Percentiles rank a stretch among this genome's conserved stretches.
phyloP scores from a whole-genome alignment of 1,140 invertebrate species.

The Calliphora vicina region DNA sequence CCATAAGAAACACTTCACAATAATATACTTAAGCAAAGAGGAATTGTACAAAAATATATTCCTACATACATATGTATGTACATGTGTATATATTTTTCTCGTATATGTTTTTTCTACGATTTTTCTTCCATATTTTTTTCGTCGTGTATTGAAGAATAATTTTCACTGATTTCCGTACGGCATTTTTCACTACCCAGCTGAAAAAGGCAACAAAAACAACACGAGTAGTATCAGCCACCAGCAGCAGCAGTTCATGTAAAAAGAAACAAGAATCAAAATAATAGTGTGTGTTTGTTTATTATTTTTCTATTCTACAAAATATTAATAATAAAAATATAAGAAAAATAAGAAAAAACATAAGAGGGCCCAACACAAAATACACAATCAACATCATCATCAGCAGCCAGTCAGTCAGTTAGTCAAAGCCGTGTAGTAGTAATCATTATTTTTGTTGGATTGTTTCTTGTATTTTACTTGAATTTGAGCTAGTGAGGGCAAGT shows the following conservation, averaged over 20 bases:
- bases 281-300: conserved; percentile 9
- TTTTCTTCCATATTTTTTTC: background rate
- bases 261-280: background rate
- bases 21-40: background rate
- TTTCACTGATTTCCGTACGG: conserved; percentile 4
- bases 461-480: too few species aligned
- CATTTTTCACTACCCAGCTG: conserved; percentile 8
- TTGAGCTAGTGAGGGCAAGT: background rate
- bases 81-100: background rate
- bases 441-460: background rate
- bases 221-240: background rate
- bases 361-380: background rate
- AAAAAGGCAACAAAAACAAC: conserved; percentile 2
- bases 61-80: background rate
- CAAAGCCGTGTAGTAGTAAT: background rate
- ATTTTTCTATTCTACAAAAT: background rate
- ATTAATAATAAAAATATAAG: background rate
- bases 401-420: background rate
- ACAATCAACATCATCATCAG: background rate
- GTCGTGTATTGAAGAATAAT: conserved; percentile 2
- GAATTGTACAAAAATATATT: background rate
- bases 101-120: background rate
- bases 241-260: background rate
- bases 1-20: background rate
- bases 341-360: background rate